Percentiles rank a stretch among this genome's conserved stretches.
Evolutionary conservation across 2,113 vertebrate species (phyloP).

Genomic region (Saimiri boliviensis): DNA sequence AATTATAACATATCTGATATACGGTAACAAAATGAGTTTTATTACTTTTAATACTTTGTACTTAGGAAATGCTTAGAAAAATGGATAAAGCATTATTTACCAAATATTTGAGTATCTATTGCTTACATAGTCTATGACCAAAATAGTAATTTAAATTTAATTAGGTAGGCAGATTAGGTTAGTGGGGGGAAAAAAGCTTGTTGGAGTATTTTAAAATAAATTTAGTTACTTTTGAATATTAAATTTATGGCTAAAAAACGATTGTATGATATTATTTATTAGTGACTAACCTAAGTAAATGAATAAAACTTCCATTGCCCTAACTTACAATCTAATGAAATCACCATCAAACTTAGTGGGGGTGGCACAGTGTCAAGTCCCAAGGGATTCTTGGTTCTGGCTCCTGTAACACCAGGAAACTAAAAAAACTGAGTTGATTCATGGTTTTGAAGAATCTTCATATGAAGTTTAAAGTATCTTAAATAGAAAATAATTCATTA

Average conservation of each 20-base stretch:
- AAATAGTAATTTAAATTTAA: constrained; percentile 29
- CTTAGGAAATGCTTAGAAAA: constrained; percentile 40
- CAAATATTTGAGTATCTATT: constrained; percentile 8
- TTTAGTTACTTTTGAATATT: constrained; percentile 33
- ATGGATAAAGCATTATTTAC: not conserved
- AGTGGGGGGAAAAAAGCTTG: not conserved
- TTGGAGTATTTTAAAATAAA: constrained; percentile 18
- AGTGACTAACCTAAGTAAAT: not conserved
- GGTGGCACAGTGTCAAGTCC: not conserved
- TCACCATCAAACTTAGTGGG: not conserved
- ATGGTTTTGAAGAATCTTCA: not conserved
- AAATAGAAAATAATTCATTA: constrained; percentile 36
- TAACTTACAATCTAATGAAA: not conserved
- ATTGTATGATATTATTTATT: not conserved
- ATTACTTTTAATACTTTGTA: not conserved
- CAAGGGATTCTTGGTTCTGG: not conserved
- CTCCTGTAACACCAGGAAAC: not conserved
- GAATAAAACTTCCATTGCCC: not conserved
- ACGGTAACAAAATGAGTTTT: constrained; percentile 21
- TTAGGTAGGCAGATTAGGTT: not conserved
- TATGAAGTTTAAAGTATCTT: not conserved
- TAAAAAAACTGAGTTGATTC: not conserved
- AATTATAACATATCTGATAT: not conserved
- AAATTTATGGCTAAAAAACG: not conserved
- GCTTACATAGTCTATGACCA: not conserved